Evolutionary conservation across 2,888 invertebrate genomes (phyloP).

Genomic region (Apodemia zela): DNA sequence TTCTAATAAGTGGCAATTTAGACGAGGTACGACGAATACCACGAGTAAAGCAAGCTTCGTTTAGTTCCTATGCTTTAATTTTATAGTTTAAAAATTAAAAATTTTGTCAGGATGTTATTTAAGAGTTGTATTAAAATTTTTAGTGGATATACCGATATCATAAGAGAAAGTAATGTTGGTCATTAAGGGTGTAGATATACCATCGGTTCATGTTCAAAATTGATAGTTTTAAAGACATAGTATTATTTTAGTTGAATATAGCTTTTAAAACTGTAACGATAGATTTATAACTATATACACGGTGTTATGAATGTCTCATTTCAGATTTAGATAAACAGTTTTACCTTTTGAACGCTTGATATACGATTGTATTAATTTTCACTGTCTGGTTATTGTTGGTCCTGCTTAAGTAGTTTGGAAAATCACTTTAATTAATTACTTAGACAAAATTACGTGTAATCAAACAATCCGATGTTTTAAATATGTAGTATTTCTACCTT

Average conservation of each 20-base stretch:
- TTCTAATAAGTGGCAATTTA: conserved; percentile 45
- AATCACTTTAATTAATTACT: not conserved
- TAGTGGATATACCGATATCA: conserved; percentile 6
- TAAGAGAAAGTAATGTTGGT: conserved; percentile 13
- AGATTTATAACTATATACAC: conserved; percentile 33
- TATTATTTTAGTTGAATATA: conserved; percentile 35
- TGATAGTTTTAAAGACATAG: conserved; percentile 22
- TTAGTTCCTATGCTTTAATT: conserved; percentile 68
- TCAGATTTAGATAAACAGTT: conserved; percentile 8
- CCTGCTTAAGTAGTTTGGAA: not conserved
- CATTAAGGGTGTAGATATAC: conserved; percentile 13
- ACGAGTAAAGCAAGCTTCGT: conserved; percentile 71
- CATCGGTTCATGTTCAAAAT: conserved; percentile 13
- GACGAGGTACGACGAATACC: conserved; percentile 46
- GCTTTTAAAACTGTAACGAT: conserved; percentile 52
- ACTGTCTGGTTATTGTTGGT: conserved; percentile 4
- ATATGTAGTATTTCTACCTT: too few species aligned
- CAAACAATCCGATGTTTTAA: too few species aligned
- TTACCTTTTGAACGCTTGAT: conserved; percentile 1
- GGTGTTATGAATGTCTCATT: conserved; percentile 13
- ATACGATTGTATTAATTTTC: not conserved
- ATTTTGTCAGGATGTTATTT: conserved; percentile 15
- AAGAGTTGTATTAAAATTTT: conserved; percentile 17
- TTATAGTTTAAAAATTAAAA: conserved; percentile 3
- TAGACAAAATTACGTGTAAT: too few species aligned